These are phyloP conservation scores for Metaphire vulgaris DNA, from an alignment of 1,140 invertebrate species.

Conservation along the genomic window DNA sequence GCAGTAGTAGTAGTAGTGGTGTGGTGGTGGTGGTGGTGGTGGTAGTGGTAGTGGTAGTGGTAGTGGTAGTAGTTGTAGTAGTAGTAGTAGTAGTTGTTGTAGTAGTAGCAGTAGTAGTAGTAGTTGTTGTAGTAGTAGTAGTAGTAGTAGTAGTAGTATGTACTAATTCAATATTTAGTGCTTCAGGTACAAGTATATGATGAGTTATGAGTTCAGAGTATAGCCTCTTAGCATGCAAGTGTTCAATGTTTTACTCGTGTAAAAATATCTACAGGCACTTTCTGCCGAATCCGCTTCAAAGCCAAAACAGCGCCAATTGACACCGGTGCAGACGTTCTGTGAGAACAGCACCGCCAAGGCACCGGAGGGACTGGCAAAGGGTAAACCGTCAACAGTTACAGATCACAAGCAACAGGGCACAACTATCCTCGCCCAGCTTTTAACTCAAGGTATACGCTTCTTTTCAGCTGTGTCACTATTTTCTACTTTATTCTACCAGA, in stretches of 20 bases:
- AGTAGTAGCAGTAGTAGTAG: constrained; percentile 8
- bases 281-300: neutral
- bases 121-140: constrained; percentile 4
- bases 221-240: too few relatives aligned
- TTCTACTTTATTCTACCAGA: too few relatives aligned
- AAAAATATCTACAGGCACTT: too few relatives aligned
- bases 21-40: too few relatives aligned
- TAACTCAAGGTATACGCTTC: neutral
- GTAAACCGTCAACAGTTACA: neutral
- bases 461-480: too few relatives aligned
- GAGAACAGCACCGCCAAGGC: neutral
- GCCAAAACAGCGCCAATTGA: neutral
- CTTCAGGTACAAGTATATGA: too few relatives aligned
- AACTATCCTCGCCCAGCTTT: neutral
- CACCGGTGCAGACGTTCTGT: neutral
- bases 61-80: constrained; percentile 6
- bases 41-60: constrained; percentile 8
- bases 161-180: too few relatives aligned
- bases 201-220: too few relatives aligned
- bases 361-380: neutral
- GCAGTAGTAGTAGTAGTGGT: too few relatives aligned
- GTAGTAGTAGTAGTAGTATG: constrained; percentile 9
- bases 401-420: neutral
- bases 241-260: too few relatives aligned
- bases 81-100: constrained; percentile 1